Conservation (phyloP, 2,113 vertebrate genomes). For the rabbit (Oryctolagus cuniculus) region mOryCun1.1 NC_091435.1:144592501-144593000, state of each 20-base stretch:
- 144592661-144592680: neutral
- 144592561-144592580: neutral
- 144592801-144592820: neutral
- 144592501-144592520: neutral
- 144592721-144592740: neutral
- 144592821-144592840: neutral
- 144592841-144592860: neutral
- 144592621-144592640: neutral
- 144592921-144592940: neutral
- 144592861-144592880: neutral
- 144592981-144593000: neutral
- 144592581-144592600: neutral
- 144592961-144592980: conserved; percentile 4
- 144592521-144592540: conserved; percentile 40
- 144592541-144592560: neutral
- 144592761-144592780: neutral
- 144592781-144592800: neutral
- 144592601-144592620: neutral
- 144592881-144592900: neutral
- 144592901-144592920: neutral
- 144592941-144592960: neutral
- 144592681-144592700: neutral
- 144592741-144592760: neutral
- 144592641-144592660: neutral
- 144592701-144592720: neutral